phyloP scores from a whole-genome alignment of 2,888 invertebrate species.

The Heteromurus nitidus region DNA sequence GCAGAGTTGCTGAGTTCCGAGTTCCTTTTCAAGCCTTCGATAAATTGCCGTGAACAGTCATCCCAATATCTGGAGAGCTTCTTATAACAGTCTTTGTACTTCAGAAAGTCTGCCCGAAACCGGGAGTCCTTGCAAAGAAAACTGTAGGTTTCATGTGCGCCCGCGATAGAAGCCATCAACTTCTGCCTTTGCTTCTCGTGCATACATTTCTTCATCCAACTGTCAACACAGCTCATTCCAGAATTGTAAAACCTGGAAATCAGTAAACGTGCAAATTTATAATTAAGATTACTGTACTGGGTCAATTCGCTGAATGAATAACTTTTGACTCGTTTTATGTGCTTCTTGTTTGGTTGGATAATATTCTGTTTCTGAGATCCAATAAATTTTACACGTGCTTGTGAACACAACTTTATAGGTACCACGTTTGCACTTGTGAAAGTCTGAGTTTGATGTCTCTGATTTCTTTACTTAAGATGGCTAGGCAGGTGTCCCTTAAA shows the following conservation, averaged over 20 bases:
- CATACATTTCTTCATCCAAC: constrained; percentile 61
- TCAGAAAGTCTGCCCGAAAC: constrained; percentile 60
- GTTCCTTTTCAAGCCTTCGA: constrained; percentile 53
- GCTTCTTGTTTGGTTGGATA: background rate
- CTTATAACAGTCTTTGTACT: constrained; percentile 57
- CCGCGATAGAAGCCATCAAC: constrained; percentile 54
- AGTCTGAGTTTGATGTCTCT: too few relatives aligned
- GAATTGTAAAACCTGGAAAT: constrained; percentile 58
- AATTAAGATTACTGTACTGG: too few relatives aligned
- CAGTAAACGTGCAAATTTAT: background rate
- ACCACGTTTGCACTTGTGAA: background rate
- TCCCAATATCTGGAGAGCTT: constrained; percentile 63
- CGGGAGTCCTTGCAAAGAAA: constrained; percentile 64
- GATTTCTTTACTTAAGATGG: too few relatives aligned
- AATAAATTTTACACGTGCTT: background rate
- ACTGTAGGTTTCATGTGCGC: constrained; percentile 66
- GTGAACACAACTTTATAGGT: background rate
- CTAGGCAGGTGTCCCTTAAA: too few relatives aligned
- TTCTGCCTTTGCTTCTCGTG: constrained; percentile 33
- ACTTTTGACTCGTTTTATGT: background rate
- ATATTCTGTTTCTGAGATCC: background rate
- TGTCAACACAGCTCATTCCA: constrained; percentile 65
- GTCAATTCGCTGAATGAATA: background rate
- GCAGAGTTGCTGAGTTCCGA: constrained; percentile 49
- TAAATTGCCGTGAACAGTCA: constrained; percentile 61